Evolutionary conservation across 2,888 invertebrate genomes (phyloP).

Genomic region (Apotomis capreana): DNA sequence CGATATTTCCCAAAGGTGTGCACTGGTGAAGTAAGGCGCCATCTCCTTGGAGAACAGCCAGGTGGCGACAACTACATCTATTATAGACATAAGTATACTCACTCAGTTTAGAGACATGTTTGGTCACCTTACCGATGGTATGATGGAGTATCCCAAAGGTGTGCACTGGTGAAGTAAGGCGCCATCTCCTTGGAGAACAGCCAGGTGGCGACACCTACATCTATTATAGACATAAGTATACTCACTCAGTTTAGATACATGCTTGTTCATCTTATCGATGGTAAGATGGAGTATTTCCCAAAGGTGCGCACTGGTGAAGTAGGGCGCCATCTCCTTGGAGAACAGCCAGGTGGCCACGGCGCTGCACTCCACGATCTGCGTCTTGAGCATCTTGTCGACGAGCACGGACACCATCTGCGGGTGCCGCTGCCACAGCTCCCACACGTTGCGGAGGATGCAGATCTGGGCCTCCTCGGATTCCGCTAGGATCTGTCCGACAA

Average conservation of each 20-base stretch:
- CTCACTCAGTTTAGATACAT: conserved; percentile 91
- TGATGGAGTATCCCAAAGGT: conserved; percentile 98
- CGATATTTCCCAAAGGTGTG: conserved; percentile 76
- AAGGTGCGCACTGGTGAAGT: conserved; percentile 96
- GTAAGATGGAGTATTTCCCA: conserved; percentile 99
- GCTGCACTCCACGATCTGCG: conserved; percentile 97
- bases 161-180: conserved; percentile 94
- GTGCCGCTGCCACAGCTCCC: conserved; percentile 97
- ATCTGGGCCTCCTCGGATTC: conserved; percentile 98
- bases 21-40: too few relatives aligned
- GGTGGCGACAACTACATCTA: too few relatives aligned
- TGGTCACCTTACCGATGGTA: conserved; percentile 98
- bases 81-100: conserved; percentile 54
- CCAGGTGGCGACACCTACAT: conserved; percentile 93
- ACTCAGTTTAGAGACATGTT: conserved; percentile 93
- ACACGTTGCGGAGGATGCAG: conserved; percentile 95
- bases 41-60: too few relatives aligned
- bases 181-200: conserved; percentile 98
- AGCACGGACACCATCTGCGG: conserved; percentile 98
- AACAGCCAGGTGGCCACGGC: conserved; percentile 99
- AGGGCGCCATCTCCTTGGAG: conserved; percentile 95
- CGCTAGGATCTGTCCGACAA: conserved; percentile 87
- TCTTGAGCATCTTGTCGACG: conserved; percentile 98
- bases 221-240: conserved; percentile 42
- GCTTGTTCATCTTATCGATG: conserved; percentile 98